phyloP scores from a whole-genome alignment of 1,140 invertebrate species.

The Trichonephila clavipes region DNA sequence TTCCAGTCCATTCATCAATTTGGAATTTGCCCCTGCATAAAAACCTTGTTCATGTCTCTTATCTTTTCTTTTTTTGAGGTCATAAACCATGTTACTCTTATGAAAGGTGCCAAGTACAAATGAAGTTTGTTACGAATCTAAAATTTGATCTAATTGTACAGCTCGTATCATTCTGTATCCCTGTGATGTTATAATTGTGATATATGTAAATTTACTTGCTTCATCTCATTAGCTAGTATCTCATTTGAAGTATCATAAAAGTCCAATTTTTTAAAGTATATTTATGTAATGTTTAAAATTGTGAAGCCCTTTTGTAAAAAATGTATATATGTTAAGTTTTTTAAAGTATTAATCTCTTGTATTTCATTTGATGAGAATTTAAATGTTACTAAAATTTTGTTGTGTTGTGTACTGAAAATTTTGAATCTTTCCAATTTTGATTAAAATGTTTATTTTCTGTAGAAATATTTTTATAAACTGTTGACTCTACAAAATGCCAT shows the following conservation, averaged over 20 bases:
- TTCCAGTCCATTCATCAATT: conserved; percentile 70
- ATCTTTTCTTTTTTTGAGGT: not conserved
- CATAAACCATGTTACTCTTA: not conserved
- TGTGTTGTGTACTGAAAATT: not conserved
- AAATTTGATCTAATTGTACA: not conserved
- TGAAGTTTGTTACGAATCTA: not conserved
- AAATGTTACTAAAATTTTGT: conserved; percentile 1
- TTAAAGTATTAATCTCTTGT: not conserved
- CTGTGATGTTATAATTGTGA: conserved; percentile 24
- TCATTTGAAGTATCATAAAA: not conserved
- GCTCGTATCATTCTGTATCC: not conserved
- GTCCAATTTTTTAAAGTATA: not conserved
- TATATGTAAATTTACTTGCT: conserved; percentile 1
- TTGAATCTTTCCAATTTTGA: not conserved
- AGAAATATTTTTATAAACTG: not conserved
- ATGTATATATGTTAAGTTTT: not conserved
- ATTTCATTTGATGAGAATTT: not conserved
- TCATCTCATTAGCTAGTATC: not conserved
- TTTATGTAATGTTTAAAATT: not conserved
- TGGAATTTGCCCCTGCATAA: conserved; percentile 66
- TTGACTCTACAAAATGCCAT: not conserved
- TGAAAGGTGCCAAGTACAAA: conserved; percentile 43
- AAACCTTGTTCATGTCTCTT: not conserved
- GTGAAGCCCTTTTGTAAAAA: not conserved
- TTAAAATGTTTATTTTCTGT: not conserved